Evolutionary conservation across 2,113 vertebrate species (phyloP).

Genomic region (Ranitomeya imitator): DNA sequence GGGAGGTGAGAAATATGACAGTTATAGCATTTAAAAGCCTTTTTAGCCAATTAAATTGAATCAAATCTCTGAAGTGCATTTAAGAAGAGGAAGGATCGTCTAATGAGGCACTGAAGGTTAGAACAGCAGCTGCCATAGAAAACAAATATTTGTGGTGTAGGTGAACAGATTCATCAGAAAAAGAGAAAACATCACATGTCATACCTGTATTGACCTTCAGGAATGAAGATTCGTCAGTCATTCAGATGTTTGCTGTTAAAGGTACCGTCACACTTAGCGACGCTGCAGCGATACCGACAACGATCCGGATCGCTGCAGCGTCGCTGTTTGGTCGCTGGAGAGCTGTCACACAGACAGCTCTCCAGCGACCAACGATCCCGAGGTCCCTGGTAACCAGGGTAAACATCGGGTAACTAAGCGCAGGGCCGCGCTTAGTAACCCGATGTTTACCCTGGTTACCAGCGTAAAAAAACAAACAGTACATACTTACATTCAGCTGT

Average conservation of each 20-base stretch:
- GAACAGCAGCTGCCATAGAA: background rate
- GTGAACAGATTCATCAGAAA: background rate
- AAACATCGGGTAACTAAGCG: no score
- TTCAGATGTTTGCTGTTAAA: background rate
- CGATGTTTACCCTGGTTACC: no score
- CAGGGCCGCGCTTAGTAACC: no score
- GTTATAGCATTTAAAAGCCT: conserved; percentile 9
- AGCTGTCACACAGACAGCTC: no score
- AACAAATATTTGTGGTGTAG: background rate
- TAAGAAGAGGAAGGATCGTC: conserved; percentile 20
- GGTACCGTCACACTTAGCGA: no score
- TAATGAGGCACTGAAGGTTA: conserved; percentile 18
- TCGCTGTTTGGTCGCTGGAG: no score
- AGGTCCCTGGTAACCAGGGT: no score
- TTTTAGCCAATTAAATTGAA: conserved; percentile 23
- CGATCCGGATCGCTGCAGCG: no score
- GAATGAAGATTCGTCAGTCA: background rate
- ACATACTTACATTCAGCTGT: no score
- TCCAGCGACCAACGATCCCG: no score
- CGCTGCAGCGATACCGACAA: no score
- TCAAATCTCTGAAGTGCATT: conserved; percentile 20
- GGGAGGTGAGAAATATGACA: conserved; percentile 30
- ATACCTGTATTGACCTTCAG: background rate
- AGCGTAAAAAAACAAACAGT: no score
- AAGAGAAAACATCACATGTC: background rate